Base-by-base conservation (phyloP, 2,113 vertebrate species). In the Raja brachyura region DNA sequence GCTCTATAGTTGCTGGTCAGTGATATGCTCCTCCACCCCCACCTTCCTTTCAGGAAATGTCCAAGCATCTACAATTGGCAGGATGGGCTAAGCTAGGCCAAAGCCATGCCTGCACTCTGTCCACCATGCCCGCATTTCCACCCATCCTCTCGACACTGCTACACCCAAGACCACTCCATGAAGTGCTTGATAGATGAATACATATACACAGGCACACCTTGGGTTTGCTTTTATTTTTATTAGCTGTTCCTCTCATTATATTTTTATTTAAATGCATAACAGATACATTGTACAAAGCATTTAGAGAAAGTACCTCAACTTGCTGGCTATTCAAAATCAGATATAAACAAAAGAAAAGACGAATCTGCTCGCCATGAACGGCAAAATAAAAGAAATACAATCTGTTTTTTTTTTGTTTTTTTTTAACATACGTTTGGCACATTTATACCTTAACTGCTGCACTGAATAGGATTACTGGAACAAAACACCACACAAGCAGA, bases 201-300 rank as follows among this genome's bases (percentile, higher is more conserved):
- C n/a, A 93, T 28, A 79, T n/a, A 61, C 48, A 93, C 93, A 59
- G 61, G 7, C 54, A 79, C n/a, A 28, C 56, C 75, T 78, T 18
- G n/a, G 94, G 93, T 95, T 95, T 97, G 95, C 97, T 98, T 97
- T 99, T 99, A 99, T 99, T 99, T 97, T 96, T 94, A 97, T 96
- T 97, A 99, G 96, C 98, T 98, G 97, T 96, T 98, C 98, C 97
- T 98, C 98, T 97, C 97, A 98, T 98, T 98, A 97, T 98, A 99
- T 98, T 97, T 92, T 98, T 98, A 97, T 97, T 98, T 97, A 98
- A 99, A 99, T 98, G 98, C 97, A 96, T 98, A 98, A 99, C 98
- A 99, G 98, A 99, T 99, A 99, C 98, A 99, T 98, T 97, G 97
- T 99, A 99, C 97, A 99, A 99, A 99, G 98, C 98, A 98, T 98